Conservation (phyloP, 2,888 invertebrate genomes). For the Cheilosia soror region DNA sequence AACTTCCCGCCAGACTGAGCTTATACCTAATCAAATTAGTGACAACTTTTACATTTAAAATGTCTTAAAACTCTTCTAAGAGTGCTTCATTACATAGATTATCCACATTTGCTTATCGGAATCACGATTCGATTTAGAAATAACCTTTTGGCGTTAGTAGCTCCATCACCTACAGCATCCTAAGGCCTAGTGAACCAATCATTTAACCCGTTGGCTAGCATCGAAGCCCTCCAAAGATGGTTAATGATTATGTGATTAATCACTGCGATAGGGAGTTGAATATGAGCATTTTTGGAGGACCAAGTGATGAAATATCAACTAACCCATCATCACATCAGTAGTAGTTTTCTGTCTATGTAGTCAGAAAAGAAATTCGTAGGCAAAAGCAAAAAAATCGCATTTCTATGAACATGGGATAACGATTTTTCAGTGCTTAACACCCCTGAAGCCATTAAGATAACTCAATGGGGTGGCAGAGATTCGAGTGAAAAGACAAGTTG, state of each 20-base stretch:
- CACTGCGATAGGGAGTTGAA: too few relatives aligned
- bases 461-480: constrained; percentile 70
- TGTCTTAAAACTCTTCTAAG: too few relatives aligned
- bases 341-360: not conserved
- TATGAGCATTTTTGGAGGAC: too few relatives aligned
- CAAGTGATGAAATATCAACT: too few relatives aligned
- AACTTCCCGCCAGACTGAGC: too few relatives aligned
- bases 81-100: too few relatives aligned
- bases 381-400: not conserved
- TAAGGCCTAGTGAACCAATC: not conserved
- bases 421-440: constrained; percentile 63
- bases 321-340: too few relatives aligned
- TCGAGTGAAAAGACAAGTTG: constrained; percentile 27
- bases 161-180: not conserved
- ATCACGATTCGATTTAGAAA: not conserved
- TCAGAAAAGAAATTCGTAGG: not conserved
- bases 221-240: too few relatives aligned
- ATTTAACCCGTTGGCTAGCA: too few relatives aligned
- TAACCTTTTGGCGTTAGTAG: not conserved
- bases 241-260: too few relatives aligned
- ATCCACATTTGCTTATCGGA: not conserved
- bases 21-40: too few relatives aligned
- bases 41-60: too few relatives aligned
- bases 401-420: not conserved
- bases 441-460: constrained; percentile 74